These are phyloP conservation scores for Drosophila paranaensis DNA, from an alignment of 2,888 invertebrate species.

Conservation along the genomic window DNA sequence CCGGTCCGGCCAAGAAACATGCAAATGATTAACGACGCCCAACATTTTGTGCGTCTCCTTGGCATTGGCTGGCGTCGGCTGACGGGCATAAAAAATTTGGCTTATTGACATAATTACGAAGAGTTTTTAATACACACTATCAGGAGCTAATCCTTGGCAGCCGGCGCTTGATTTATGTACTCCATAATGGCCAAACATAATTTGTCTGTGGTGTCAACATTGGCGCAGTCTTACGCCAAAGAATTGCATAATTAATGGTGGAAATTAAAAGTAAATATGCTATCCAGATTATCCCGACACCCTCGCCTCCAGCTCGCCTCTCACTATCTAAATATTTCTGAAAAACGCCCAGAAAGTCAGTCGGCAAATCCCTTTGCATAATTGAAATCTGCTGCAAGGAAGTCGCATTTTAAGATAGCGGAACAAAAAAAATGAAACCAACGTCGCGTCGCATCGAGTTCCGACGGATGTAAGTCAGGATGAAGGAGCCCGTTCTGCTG, in stretches of 20 bases:
- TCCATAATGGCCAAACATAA: constrained; percentile 62
- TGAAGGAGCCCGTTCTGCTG: constrained; percentile 2
- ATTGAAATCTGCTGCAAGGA: constrained; percentile 65
- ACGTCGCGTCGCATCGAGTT: constrained; percentile 59
- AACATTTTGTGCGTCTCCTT: constrained; percentile 28
- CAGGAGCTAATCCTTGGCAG: constrained; percentile 45
- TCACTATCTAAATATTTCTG: constrained; percentile 42
- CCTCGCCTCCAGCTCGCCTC: constrained; percentile 18
- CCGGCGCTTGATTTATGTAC: constrained; percentile 56
- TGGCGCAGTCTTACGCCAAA: constrained; percentile 37
- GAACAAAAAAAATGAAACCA: constrained; percentile 20
- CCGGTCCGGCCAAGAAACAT: constrained; percentile 39
- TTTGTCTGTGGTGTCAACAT: constrained; percentile 62
- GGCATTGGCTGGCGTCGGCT: constrained; percentile 4
- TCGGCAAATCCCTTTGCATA: constrained; percentile 65
- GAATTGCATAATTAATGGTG: constrained; percentile 72
- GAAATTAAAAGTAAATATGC: constrained; percentile 72
- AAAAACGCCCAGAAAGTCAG: constrained; percentile 31
- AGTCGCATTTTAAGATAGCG: constrained; percentile 53
- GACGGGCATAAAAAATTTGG: constrained; percentile 61
- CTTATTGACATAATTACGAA: constrained; percentile 74
- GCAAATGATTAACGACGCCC: constrained; percentile 70
- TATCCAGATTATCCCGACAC: constrained; percentile 5
- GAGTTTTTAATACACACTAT: constrained; percentile 55
- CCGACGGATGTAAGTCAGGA: constrained; percentile 44